A percentile compares a stretch with the other conserved stretches of the same genome.
Conservation (phyloP, 1,140 invertebrate genomes). For the Calephelis virginiensis region DNA sequence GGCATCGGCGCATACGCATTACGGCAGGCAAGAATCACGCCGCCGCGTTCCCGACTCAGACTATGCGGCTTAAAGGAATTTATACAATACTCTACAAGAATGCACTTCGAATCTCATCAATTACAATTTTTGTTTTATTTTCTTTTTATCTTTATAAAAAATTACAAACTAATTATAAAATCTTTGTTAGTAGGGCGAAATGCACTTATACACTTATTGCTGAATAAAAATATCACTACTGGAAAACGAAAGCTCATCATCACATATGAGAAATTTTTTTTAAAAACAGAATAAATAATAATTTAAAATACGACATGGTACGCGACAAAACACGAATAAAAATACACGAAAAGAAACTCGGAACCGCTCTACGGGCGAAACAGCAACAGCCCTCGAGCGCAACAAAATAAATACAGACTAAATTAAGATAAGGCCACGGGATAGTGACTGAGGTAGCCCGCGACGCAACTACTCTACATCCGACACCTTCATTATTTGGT, state of each 20-base stretch:
- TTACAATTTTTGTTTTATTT: slow-evolving; percentile 59
- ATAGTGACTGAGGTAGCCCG: slow-evolving; percentile 75
- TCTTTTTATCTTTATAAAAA: slow-evolving; percentile 52
- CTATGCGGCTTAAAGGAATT: slow-evolving; percentile 75
- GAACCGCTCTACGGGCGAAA: slow-evolving; percentile 68
- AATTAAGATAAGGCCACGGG: slow-evolving; percentile 71
- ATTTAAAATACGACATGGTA: slow-evolving; percentile 59
- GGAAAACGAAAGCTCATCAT: slow-evolving; percentile 71
- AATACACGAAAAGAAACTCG: slow-evolving; percentile 71
- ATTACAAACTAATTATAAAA: slow-evolving; percentile 74
- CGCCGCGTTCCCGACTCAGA: slow-evolving; percentile 56
- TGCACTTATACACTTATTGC: slow-evolving; percentile 77
- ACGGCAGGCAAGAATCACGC: slow-evolving; percentile 41
- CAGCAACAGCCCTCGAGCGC: slow-evolving; percentile 70
- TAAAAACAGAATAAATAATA: slow-evolving; percentile 62
- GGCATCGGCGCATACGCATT: slow-evolving; percentile 54
- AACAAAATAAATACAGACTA: slow-evolving; percentile 76
- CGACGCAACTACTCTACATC: slow-evolving; percentile 68
- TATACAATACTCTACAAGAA: slow-evolving; percentile 66
- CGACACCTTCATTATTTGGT: slow-evolving; percentile 64
- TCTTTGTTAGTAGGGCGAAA: slow-evolving; percentile 69
- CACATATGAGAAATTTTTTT: slow-evolving; percentile 52
- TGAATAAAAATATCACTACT: slow-evolving; percentile 79
- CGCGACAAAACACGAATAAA: slow-evolving; percentile 60
- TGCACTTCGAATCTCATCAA: slow-evolving; percentile 77